phyloP scores from a whole-genome alignment of 2,113 vertebrate species.

The Tetrao urogallus region DNA sequence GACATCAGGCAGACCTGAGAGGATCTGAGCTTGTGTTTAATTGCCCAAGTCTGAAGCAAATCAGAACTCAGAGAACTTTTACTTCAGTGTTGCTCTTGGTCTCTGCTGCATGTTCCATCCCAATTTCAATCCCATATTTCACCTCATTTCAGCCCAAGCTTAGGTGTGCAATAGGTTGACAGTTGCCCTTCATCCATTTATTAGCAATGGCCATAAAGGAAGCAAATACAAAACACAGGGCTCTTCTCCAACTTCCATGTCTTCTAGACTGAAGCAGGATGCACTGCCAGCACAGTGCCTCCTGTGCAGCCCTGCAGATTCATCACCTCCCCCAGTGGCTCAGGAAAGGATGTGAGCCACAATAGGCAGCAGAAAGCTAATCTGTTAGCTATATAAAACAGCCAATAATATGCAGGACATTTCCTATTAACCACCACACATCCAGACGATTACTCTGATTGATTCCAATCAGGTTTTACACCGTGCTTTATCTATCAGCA shows the following conservation, averaged over 20 bases:
- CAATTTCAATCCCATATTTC: background rate
- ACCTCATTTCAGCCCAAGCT: background rate
- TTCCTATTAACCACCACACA: conserved; percentile 52
- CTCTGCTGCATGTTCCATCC: background rate
- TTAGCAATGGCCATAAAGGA: background rate
- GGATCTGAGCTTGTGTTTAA: background rate
- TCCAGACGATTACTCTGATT: conserved; percentile 56
- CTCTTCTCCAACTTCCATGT: background rate
- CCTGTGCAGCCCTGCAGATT: background rate
- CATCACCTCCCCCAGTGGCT: conserved; percentile 10
- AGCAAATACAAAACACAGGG: background rate
- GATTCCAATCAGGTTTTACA: conserved; percentile 67
- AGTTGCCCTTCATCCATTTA: background rate
- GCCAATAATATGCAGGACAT: conserved; percentile 51
- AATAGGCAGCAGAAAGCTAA: conserved; percentile 21
- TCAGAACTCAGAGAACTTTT: background rate
- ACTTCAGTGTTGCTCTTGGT: background rate
- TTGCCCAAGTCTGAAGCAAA: background rate
- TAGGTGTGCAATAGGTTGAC: background rate
- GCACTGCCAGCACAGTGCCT: background rate
- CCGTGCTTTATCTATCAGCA: conserved; percentile 48
- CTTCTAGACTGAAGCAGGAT: background rate
- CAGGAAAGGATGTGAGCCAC: background rate
- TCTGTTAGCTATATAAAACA: background rate
- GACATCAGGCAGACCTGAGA: background rate